Base-by-base conservation (phyloP, 2,888 invertebrate genomes). In the Ennomos quercinarius region DNA sequence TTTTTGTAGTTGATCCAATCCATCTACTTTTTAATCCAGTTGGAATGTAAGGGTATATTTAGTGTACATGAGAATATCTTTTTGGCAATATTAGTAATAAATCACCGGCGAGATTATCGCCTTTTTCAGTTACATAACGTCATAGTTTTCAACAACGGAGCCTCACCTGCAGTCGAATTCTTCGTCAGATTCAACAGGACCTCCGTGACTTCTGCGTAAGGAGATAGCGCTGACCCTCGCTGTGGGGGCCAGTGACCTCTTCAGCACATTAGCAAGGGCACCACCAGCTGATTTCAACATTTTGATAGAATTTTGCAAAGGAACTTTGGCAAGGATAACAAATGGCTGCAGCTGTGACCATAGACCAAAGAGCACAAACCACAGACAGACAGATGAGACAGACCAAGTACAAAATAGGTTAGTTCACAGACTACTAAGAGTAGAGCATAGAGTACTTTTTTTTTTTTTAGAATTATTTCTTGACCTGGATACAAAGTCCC, bases 111-210 rank as follows among this genome's bases (percentile, higher is more conserved):
- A 54, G 55, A 70, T 63, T 65, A 71, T 61, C 67, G 74, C 67
- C 67, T 77, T 82, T 83, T 82, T 77, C 68, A 83, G 84, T 91
- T 90, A 93, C 91, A 93, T 93, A 93, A 93, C 89, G 84, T 89
- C 84, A n/a, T n/a, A 89, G 12, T 56, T 63, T 47, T 70, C 67
- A 68, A 65, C 64, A 66, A 67, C 67, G 66, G 61, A 68, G 63
- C 67, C 87, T 91, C 90, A 94, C 90, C 95, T 95, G 73, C 93
- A 89, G 87, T 98, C 98, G 87, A 98, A 98, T 79, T 97, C 96
- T 78, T 96, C 97, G 67, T 97, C 97, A 40, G 96, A 94, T 87
- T 98, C 97, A 27, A 93, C 93, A 42, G 93, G 83, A 10, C 87
- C 92, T 9, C 83, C 93, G 71, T 94, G 94, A 37, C 85, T 53